These are phyloP conservation scores for Spilarctia lutea DNA, from an alignment of 2,888 invertebrate species.

Conservation along the genomic window DNA sequence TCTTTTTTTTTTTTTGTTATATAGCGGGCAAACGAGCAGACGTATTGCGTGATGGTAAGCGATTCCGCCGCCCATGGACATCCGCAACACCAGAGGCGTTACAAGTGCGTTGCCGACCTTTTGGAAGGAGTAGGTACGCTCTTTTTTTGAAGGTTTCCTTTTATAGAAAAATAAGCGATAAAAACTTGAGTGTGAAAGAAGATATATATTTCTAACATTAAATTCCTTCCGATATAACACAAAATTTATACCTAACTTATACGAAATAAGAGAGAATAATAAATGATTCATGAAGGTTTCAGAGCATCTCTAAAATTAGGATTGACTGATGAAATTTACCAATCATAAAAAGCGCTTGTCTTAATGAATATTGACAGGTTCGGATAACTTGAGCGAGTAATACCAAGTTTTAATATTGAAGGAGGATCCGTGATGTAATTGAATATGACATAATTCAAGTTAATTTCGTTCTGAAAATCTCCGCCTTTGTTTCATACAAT, in stretches of 20 bases:
- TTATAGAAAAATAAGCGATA: no score
- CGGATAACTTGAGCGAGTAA: constrained; percentile 31
- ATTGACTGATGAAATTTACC: constrained; percentile 30
- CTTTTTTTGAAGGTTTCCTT: no score
- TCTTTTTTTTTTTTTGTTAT: no score
- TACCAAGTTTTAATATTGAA: constrained; percentile 42
- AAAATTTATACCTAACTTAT: neutral
- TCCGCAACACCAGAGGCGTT: no score
- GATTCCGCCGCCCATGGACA: no score
- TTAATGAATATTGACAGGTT: constrained; percentile 48
- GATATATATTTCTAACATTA: neutral
- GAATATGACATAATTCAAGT: constrained; percentile 38
- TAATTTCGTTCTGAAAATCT: constrained; percentile 34
- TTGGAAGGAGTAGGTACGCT: no score
- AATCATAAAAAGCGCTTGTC: constrained; percentile 23
- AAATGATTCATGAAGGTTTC: constrained; percentile 20
- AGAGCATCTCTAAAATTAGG: constrained; percentile 26
- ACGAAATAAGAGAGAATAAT: constrained; percentile 15
- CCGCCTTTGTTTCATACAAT: constrained; percentile 7
- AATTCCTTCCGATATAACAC: neutral
- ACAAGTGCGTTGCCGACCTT: no score
- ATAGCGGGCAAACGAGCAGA: no score
- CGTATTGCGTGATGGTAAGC: no score
- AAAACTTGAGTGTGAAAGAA: neutral
- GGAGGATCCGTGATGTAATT: constrained; percentile 35